Evolutionary conservation across 1,140 invertebrate genomes (phyloP).

Genomic region (Rhizoglyphus robini): DNA sequence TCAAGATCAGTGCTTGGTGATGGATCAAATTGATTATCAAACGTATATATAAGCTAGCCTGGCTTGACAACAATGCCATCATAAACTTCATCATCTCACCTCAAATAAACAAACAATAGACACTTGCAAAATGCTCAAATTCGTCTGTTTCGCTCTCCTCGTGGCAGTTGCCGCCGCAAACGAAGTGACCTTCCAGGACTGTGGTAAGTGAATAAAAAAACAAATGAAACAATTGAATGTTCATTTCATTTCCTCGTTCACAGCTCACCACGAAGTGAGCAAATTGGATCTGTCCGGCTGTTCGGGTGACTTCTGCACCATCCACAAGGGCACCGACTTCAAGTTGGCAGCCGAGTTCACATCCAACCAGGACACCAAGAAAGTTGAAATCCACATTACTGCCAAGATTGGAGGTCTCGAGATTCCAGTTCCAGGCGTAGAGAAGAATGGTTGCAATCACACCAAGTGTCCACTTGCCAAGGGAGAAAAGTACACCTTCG

Average conservation of each 20-base stretch:
- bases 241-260: background rate
- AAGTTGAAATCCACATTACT: background rate
- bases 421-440: constrained; percentile 4
- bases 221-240: background rate
- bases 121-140: background rate
- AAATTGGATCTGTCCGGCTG: background rate
- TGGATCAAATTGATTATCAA: no score
- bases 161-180: background rate
- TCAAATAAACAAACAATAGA: no score
- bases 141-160: background rate
- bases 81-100: no score
- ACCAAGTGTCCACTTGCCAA: background rate
- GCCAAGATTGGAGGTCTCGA: background rate
- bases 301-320: background rate
- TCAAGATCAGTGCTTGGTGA: no score
- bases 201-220: constrained; percentile 3
- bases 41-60: no score
- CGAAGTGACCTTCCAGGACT: background rate
- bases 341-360: background rate
- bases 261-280: background rate
- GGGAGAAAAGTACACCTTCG: background rate
- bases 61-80: no score
- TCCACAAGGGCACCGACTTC: background rate
- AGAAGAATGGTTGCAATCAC: background rate
- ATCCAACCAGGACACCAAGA: background rate